Percentiles rank a stretch among this genome's conserved stretches.
Evolutionary conservation across 2,113 vertebrate species (phyloP).

Genomic region (Calidris pygmaea): DNA sequence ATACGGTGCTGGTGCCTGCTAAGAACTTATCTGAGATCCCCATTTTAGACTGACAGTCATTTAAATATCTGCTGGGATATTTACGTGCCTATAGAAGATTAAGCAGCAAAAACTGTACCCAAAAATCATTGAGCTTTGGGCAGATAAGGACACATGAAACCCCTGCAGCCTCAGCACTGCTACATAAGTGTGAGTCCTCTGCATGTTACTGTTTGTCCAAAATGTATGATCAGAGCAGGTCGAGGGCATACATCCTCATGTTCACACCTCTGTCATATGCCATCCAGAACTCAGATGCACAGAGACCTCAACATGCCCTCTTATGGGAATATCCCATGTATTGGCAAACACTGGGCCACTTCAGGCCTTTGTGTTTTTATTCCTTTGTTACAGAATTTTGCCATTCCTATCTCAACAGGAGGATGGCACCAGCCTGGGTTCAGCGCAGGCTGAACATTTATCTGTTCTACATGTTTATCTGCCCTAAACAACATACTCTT

Average conservation of each 20-base stretch:
- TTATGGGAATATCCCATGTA: fast-evolving
- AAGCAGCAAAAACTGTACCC: not conserved
- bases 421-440: not conserved
- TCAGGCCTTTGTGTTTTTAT: not conserved
- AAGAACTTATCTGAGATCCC: not conserved
- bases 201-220: not conserved
- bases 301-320: not conserved
- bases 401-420: not conserved
- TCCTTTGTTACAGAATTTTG: not conserved
- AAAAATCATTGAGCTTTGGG: not conserved
- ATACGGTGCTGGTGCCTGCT: fast-evolving
- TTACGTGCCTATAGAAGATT: not conserved
- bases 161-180: not conserved
- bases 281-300: not conserved
- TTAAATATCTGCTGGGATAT: not conserved
- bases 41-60: not conserved
- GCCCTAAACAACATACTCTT: not conserved
- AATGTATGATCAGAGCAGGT: not conserved
- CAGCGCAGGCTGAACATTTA: not conserved
- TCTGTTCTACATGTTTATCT: not conserved
- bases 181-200: not conserved
- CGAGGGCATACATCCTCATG: fast-evolving
- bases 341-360: not conserved
- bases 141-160: not conserved
- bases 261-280: not conserved